Conservation (phyloP, 2,113 vertebrate species). For the Hippocampus barbouri region DNA sequence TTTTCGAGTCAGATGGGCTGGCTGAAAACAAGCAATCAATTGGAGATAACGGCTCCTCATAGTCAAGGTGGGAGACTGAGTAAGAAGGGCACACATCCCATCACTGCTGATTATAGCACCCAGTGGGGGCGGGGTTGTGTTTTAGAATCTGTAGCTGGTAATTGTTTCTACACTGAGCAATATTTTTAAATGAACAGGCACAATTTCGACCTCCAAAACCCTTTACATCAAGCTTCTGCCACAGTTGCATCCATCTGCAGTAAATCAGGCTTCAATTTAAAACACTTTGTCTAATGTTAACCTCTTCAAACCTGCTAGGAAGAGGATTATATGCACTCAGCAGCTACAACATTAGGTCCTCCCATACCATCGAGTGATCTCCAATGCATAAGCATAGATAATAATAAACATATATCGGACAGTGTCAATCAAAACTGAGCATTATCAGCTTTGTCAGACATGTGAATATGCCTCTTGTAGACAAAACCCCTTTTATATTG, state of each 20-base stretch:
- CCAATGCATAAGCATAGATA: neutral
- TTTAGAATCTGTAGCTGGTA: neutral
- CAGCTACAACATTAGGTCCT: neutral
- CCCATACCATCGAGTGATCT: neutral
- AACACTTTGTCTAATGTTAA: neutral
- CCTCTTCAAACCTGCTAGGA: neutral
- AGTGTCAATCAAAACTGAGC: neutral
- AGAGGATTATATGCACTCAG: neutral
- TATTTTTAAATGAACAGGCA: slow-evolving; percentile 1
- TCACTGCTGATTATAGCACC: slow-evolving; percentile 67
- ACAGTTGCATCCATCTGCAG: neutral
- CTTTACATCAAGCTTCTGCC: slow-evolving; percentile 5
- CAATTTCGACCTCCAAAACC: slow-evolving; percentile 5
- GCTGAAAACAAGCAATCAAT: slow-evolving; percentile 65
- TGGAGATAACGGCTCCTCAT: slow-evolving; percentile 65
- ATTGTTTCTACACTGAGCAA: slow-evolving; percentile 16
- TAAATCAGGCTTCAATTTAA: slow-evolving; percentile 15
- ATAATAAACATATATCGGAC: neutral
- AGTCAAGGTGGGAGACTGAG: slow-evolving; percentile 61
- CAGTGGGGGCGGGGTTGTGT: slow-evolving; percentile 33
- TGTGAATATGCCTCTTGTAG: neutral
- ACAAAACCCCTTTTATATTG: neutral
- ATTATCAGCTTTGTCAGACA: neutral
- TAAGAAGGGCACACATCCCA: slow-evolving; percentile 42
- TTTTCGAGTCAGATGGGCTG: slow-evolving; percentile 51